Evolutionary conservation across 2,113 vertebrate genomes (phyloP).

Genomic region (Entomyzon cyanotis): DNA sequence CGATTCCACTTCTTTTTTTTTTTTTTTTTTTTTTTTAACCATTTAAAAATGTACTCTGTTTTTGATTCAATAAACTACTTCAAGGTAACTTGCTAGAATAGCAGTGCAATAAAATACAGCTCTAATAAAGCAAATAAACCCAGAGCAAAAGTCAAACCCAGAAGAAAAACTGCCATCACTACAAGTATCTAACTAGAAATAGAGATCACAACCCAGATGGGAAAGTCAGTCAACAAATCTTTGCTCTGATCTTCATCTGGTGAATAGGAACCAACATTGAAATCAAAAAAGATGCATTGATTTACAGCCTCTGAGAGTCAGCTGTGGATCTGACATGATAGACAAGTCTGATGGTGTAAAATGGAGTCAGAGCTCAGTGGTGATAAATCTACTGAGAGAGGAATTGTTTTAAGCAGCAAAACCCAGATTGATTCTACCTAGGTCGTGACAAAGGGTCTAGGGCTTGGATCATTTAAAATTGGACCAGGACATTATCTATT

Average conservation of each 20-base stretch:
- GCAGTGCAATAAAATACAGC: not conserved
- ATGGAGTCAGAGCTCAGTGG: not conserved
- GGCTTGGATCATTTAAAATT: not conserved
- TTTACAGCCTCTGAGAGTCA: not conserved
- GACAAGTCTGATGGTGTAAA: not conserved
- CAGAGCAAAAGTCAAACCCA: not conserved
- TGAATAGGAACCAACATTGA: not conserved
- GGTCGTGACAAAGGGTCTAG: not conserved
- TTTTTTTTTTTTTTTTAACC: accelerated
- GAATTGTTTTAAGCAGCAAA: not conserved
- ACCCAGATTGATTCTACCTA: not conserved
- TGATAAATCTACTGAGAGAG: not conserved
- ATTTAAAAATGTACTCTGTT: not conserved
- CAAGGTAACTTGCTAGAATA: not conserved
- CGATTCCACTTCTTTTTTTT: not conserved
- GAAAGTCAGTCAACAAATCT: not conserved
- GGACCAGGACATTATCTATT: not conserved
- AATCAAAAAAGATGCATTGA: not conserved
- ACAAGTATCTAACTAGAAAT: not conserved
- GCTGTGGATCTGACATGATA: not conserved
- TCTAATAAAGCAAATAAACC: not conserved
- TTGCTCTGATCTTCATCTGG: not conserved
- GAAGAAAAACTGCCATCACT: not conserved
- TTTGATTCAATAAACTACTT: not conserved
- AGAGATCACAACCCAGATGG: not conserved